Evolutionary conservation across 2,797 vertebrate species (phyloP).

Genomic region (Chromobotia macracanthus): DNA sequence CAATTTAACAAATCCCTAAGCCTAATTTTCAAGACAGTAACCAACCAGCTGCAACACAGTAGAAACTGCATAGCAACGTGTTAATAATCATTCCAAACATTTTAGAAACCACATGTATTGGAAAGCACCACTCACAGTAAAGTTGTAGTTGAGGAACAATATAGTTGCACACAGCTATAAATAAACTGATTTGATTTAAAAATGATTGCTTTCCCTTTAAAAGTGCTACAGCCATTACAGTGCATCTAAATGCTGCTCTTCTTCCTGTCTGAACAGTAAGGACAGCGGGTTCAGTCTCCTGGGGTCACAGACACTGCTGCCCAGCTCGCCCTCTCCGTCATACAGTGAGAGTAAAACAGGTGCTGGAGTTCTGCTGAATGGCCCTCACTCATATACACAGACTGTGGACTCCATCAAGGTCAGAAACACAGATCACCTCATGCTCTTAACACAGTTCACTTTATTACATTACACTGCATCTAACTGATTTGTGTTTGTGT

Average conservation of each 20-base stretch:
- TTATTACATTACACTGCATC: not conserved
- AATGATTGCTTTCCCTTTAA: not conserved
- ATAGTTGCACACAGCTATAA: not conserved
- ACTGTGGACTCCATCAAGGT: conserved; percentile 84
- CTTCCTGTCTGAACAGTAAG: conserved; percentile 70
- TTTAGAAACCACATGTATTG: too few species aligned
- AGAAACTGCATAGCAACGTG: too few species aligned
- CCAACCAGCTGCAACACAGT: too few species aligned
- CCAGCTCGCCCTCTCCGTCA: conserved; percentile 81
- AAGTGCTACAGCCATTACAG: not conserved
- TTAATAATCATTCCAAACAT: too few species aligned
- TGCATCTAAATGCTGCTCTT: not conserved
- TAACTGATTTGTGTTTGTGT: not conserved
- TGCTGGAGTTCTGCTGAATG: conserved; percentile 80
- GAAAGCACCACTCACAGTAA: too few species aligned
- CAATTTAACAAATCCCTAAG: too few species aligned
- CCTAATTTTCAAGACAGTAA: too few species aligned
- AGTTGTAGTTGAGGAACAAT: too few species aligned
- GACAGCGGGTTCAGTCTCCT: conserved; percentile 80
- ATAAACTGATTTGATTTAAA: not conserved
- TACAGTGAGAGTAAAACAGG: conserved; percentile 83
- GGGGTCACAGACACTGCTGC: conserved; percentile 76
- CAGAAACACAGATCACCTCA: conserved; percentile 44
- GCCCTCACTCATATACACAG: conserved; percentile 82
- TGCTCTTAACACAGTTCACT: not conserved